These are phyloP conservation scores for Perizoma affinitatum DNA, from an alignment of 2,888 invertebrate species.

Conservation along the genomic window DNA sequence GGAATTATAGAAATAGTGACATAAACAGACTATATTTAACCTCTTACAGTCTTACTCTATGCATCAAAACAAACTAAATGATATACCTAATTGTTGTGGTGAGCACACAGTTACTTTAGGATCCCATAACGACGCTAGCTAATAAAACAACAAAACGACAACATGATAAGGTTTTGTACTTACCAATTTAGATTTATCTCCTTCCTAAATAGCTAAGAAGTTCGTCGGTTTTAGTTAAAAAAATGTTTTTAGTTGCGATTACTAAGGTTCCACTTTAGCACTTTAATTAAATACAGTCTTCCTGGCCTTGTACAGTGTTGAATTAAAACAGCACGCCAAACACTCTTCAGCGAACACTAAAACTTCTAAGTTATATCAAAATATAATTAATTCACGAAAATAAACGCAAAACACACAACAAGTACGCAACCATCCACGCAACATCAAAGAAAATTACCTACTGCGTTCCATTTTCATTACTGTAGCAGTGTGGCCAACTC, in stretches of 20 bases:
- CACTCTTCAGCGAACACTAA: constrained; percentile 26
- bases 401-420: constrained; percentile 57
- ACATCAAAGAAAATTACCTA: constrained; percentile 62
- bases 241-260: constrained; percentile 33
- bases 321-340: constrained; percentile 27
- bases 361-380: constrained; percentile 33
- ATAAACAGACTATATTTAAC: constrained; percentile 26
- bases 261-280: constrained; percentile 25
- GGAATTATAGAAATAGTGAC: constrained; percentile 14
- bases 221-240: constrained; percentile 29
- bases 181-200: constrained; percentile 26
- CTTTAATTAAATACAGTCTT: constrained; percentile 23
- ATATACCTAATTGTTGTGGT: constrained; percentile 32
- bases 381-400: constrained; percentile 49
- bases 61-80: constrained; percentile 29
- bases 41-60: constrained; percentile 24
- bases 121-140: constrained; percentile 9
- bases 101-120: constrained; percentile 23
- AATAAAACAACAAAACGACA: constrained; percentile 17
- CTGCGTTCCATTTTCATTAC: constrained; percentile 31
- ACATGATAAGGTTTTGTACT: constrained; percentile 29
- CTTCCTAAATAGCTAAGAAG: constrained; percentile 24
- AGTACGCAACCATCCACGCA: constrained; percentile 62
- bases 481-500: no score
- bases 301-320: constrained; percentile 2